A percentile compares a stretch with the other conserved stretches of the same genome.
These are phyloP conservation scores for Strongylocentrotus purpuratus DNA, from an alignment of 35 echinoderm and acorn worm genomes.

Conservation along the genomic window DNA sequence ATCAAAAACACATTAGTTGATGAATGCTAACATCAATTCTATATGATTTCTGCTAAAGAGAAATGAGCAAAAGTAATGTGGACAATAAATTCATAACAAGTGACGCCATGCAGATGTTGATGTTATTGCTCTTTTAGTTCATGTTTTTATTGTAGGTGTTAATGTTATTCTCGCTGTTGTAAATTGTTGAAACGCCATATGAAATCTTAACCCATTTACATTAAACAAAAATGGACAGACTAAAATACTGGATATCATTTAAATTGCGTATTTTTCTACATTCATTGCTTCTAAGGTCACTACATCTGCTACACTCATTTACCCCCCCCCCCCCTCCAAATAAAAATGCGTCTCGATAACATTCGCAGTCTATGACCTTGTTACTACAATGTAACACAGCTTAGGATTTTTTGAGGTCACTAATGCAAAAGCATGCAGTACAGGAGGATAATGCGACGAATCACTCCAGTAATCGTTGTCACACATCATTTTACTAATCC, in stretches of 20 bases:
- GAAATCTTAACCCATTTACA: no score
- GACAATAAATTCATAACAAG: no score
- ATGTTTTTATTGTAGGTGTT: no score
- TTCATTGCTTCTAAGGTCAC: no score
- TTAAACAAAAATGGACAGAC: no score
- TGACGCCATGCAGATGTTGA: no score
- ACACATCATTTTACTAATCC: background rate
- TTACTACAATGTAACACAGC: background rate
- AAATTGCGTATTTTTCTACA: no score
- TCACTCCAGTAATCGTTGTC: constrained; percentile 8
- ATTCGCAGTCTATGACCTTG: background rate
- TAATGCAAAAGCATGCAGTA: background rate
- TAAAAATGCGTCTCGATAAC: background rate
- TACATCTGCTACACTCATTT: background rate
- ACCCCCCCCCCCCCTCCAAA: background rate
- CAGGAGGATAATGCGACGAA: background rate
- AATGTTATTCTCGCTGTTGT: no score
- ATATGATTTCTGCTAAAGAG: background rate
- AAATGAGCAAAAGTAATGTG: background rate
- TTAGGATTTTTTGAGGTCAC: background rate
- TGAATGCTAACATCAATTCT: background rate
- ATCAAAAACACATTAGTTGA: background rate
- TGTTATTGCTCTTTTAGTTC: no score
- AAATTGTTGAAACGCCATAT: no score
- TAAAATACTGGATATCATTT: no score